Conservation (phyloP, 2,113 vertebrate species). For the Coracopsis vasa region DNA sequence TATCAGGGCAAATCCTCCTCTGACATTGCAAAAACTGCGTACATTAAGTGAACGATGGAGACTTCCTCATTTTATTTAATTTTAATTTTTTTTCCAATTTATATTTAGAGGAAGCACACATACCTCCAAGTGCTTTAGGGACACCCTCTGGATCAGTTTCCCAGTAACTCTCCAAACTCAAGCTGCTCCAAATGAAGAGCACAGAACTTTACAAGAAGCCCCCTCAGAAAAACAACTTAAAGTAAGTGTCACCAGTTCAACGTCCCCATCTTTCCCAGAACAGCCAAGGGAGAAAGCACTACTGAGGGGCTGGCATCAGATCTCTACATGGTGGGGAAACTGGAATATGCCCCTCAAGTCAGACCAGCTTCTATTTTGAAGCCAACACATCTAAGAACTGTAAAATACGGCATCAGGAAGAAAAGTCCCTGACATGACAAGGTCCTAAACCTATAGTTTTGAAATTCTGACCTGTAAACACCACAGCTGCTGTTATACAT, state of each 20-base stretch:
- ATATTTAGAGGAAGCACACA: not conserved
- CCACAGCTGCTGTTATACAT: not conserved
- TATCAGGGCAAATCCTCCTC: not conserved
- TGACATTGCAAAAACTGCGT: not conserved
- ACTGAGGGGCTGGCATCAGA: not conserved
- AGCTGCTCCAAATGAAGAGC: not conserved
- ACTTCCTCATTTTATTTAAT: not conserved
- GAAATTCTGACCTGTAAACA: not conserved
- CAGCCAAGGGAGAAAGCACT: not conserved
- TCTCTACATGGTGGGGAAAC: not conserved
- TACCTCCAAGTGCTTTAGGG: not conserved
- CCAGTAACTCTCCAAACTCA: not conserved
- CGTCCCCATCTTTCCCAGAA: not conserved
- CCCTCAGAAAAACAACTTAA: not conserved
- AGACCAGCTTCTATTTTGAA: not conserved
- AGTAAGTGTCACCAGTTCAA: not conserved
- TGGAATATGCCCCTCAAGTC: not conserved
- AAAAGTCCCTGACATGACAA: not conserved
- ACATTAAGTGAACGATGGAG: not conserved
- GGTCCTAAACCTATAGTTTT: not conserved
- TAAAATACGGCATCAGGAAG: not conserved
- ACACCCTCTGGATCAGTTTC: not conserved
- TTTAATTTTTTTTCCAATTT: not conserved
- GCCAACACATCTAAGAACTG: not conserved
- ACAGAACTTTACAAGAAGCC: not conserved